Conservation (phyloP, 2,888 invertebrate species). For the Melinopterus prodromus region DNA sequence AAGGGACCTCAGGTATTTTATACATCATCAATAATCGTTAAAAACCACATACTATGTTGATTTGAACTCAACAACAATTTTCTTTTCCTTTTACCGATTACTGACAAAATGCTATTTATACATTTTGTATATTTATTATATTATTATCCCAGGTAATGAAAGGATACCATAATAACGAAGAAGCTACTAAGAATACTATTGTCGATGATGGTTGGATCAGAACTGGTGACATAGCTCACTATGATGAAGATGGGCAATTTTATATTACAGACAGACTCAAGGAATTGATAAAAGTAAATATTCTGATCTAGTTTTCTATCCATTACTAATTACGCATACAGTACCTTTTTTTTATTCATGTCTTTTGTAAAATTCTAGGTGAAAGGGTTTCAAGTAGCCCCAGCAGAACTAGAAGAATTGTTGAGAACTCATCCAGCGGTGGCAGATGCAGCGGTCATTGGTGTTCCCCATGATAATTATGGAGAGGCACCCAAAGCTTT, state of each 20-base stretch:
- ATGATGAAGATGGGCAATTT: constrained; percentile 70
- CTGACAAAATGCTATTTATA: no score
- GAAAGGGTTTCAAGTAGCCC: constrained; percentile 80
- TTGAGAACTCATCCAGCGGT: constrained; percentile 77
- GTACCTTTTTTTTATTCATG: constrained; percentile 15
- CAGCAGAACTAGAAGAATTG: constrained; percentile 85
- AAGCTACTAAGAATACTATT: constrained; percentile 73
- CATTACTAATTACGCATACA: not conserved
- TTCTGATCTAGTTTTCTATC: not conserved
- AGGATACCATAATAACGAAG: constrained; percentile 74
- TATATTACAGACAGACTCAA: constrained; percentile 79
- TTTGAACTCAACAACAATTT: not conserved
- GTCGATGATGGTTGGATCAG: constrained; percentile 74
- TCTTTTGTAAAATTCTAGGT: constrained; percentile 37
- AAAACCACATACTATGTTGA: not conserved
- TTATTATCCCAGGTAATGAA: constrained; percentile 65
- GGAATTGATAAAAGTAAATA: constrained; percentile 74
- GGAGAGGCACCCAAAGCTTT: constrained; percentile 84
- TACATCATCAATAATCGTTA: no score
- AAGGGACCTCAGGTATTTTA: constrained; percentile 73
- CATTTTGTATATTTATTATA: no score
- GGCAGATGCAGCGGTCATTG: constrained; percentile 84
- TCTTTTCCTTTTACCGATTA: constrained; percentile 60
- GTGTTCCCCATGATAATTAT: constrained; percentile 70
- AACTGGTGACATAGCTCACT: constrained; percentile 67